Evolutionary conservation across 2,888 invertebrate genomes (phyloP), one percentile per base, ranked within the genome.

Genomic region (Drosophila quinaria): DNA sequence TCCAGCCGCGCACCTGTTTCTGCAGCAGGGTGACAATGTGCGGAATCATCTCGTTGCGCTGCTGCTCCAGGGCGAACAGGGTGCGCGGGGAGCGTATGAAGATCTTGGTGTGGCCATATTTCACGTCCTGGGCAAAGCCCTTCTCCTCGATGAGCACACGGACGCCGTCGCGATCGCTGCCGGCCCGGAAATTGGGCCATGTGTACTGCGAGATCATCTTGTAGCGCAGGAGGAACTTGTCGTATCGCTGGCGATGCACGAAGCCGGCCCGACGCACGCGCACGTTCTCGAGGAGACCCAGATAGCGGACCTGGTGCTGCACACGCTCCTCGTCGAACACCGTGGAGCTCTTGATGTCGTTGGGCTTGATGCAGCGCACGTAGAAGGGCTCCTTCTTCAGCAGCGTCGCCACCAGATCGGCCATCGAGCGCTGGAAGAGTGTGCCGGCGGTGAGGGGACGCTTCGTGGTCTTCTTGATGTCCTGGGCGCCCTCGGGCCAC

Each of bases 401-500:
- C 79, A 99, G 94, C 44, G 98, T 98, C 60, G 96, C 94, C 41
- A 98, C 98, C 64, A 99, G 94, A 47, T 97, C 95, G 25, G 96
- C 93, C 97, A 99, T 99, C 1, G 98, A 99, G 91, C 95, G 97
- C 92, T 98, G 98, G 94, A 99, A 99, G 59, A 98, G 93, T 0
- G 97, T 97, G 25, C 98, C 99, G 4, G 99, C 98, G 0, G 99
- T 99, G 25, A 96, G 94, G 0, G 99, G 99, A 1, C 99, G 95
- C 90, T 98, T 98, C 1, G 98, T 99, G 9, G 98, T 98, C 94
- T 96, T 95, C 41, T 95, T 95, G 83, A 99, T 97, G 89, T 97
- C 95, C 88, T 96, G 96, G 25, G 97, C 97, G 31, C 99, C 99
- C 92, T 99, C 99, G 0, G 98, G 99, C 98, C 98, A 99, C 98